Base-by-base conservation (phyloP, 2,113 vertebrate genomes). In the Propithecus coquereli region DNA sequence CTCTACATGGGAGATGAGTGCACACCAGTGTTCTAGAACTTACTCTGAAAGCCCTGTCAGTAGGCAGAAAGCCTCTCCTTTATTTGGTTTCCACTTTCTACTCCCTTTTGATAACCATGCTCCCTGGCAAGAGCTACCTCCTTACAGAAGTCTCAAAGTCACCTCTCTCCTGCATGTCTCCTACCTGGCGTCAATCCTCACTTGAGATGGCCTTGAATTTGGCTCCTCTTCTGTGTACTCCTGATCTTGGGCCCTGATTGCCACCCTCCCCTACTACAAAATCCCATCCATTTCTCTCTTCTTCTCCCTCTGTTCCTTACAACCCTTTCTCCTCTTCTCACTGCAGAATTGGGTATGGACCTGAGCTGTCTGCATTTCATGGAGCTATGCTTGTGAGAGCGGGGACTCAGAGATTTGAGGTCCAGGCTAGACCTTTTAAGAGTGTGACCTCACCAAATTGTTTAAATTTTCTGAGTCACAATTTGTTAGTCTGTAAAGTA, bases 201-300 rank as follows among this genome's bases (percentile, higher is more conserved):
- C 73, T 91, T 93, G 82, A 80, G 40, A 71, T 61, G 6, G 30
- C 70, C 23, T 87, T 47, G 82, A 59, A 11, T 85, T 91, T 94
- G 74, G 34, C 34, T 88, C 11, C 8, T 73, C 2, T 71, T 16
- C 43, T 87, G 73, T 93, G 45, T 7, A 65, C 20, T 93, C 92
- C 57, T 50, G 17, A 85, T 20, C 91, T 89, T 90, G n/a, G 9
- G 52, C 40, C 74, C 59, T 94, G 73, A 76, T 45, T 50, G 16
- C 2, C 91, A 8, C 40, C 25, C 9, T 61, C 6, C 4, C 22
- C 50, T 2, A 47, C 2, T 43, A 5, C 8, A 82, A 12, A 18
- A 76, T 65, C 16, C 9, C n/a, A 40, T 14, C 0, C 82, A 17
- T 66, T 91, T 50, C 43, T 71, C 20, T 54, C 30, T 91, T 45